Conservation (phyloP, 2,888 invertebrate genomes). For the Melolontha melolontha region DNA sequence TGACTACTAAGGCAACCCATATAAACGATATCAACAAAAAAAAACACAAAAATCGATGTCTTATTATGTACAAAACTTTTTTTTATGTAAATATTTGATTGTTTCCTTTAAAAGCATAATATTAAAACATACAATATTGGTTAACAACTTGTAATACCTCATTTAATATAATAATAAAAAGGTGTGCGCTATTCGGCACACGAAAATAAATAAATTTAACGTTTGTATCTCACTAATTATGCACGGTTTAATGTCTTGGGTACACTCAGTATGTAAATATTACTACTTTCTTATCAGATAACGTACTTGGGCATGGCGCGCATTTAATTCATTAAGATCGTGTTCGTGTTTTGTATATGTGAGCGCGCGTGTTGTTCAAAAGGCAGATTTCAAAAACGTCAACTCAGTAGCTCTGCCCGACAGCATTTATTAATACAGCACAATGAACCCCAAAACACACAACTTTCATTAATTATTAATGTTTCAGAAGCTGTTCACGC, state of each 20-base stretch:
- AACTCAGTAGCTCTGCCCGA: constrained; percentile 20
- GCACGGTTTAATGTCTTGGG: constrained; percentile 22
- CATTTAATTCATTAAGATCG: constrained; percentile 31
- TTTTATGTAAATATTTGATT: no score
- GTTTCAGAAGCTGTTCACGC: constrained; percentile 7
- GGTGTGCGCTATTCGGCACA: constrained; percentile 10
- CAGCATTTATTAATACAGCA: constrained; percentile 25
- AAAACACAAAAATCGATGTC: no score
- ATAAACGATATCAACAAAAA: no score
- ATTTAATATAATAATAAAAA: constrained; percentile 11
- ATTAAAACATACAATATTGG: no score
- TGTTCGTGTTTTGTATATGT: no score
- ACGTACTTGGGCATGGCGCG: constrained; percentile 32
- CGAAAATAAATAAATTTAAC: constrained; percentile 21
- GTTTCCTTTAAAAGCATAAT: no score
- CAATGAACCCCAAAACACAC: constrained; percentile 23
- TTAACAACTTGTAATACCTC: neutral
- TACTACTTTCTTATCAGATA: constrained; percentile 32
- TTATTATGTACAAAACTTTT: no score
- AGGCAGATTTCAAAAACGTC: constrained; percentile 29
- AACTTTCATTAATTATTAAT: constrained; percentile 33
- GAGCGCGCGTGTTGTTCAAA: constrained; percentile 12
- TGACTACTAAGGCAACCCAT: no score
- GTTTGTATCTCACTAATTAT: constrained; percentile 35
- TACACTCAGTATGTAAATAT: constrained; percentile 35